A percentile compares a stretch with the other conserved stretches of the same genome.
Conservation (phyloP, 2,797 vertebrate genomes). For the Fringilla coelebs region DNA sequence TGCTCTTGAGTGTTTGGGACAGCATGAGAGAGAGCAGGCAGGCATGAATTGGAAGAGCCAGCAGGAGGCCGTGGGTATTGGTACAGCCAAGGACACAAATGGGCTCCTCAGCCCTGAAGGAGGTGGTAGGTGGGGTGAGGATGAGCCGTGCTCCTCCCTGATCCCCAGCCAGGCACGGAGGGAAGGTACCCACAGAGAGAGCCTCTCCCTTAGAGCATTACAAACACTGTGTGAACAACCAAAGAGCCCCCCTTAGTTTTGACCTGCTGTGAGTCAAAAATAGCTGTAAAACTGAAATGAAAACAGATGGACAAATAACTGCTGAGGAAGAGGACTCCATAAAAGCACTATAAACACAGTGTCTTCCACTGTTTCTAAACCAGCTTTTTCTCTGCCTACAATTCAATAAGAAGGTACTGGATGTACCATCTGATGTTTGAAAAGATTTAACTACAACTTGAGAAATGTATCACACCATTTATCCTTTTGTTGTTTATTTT, state of each 20-base stretch:
- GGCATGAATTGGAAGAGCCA: not conserved
- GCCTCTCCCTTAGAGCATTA: not conserved
- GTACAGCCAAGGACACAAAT: not conserved
- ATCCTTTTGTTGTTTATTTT: conserved; percentile 42
- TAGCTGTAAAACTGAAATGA: not conserved
- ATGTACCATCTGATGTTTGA: not conserved
- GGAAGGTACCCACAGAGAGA: not conserved
- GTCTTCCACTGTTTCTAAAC: not conserved
- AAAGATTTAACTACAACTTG: not conserved
- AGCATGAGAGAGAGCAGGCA: not conserved
- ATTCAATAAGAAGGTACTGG: not conserved
- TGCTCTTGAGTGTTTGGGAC: not conserved
- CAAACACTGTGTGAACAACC: not conserved
- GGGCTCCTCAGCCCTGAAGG: not conserved
- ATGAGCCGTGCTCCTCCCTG: not conserved
- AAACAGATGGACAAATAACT: not conserved
- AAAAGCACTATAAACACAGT: not conserved
- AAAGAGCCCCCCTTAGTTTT: not conserved
- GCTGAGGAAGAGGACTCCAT: not conserved
- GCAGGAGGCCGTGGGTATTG: not conserved
- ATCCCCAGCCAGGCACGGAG: not conserved
- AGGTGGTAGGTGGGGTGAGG: not conserved
- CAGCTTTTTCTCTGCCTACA: not conserved
- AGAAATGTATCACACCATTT: not conserved
- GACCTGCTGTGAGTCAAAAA: not conserved